Conservation (phyloP, 2,888 invertebrate genomes). For the Eurois occulta region DNA sequence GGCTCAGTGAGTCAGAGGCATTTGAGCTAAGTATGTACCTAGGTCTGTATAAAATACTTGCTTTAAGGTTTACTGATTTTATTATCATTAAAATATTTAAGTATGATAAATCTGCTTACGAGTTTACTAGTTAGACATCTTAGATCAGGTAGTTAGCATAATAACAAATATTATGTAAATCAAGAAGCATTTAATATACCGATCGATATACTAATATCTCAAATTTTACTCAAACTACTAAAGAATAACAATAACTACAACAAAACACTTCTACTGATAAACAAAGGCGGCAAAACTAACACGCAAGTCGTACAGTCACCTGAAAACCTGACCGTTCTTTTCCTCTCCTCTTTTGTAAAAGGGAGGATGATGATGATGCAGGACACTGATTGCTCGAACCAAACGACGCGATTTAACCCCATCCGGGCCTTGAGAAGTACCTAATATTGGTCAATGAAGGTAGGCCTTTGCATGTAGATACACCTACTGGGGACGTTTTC, state of each 20-base stretch:
- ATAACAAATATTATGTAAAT: not conserved
- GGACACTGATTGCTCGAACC: not conserved
- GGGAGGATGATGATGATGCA: not conserved
- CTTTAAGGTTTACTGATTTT: not conserved
- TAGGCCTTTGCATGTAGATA: no score
- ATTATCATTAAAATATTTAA: not conserved
- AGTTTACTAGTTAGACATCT: conserved; percentile 2
- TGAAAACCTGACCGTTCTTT: not conserved
- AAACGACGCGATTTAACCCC: no score
- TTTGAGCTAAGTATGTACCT: conserved; percentile 10
- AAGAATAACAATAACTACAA: no score
- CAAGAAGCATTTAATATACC: not conserved
- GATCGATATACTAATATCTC: no score
- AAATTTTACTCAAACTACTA: no score
- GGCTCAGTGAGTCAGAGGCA: conserved; percentile 48
- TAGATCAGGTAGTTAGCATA: not conserved
- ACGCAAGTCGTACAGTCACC: no score
- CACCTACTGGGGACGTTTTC: no score
- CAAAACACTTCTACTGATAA: no score
- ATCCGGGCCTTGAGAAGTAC: not conserved
- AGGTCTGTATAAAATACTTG: conserved; percentile 10
- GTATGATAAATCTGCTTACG: not conserved
- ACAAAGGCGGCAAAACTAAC: no score
- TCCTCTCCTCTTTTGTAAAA: not conserved
- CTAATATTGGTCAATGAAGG: not conserved